phyloP scores from a whole-genome alignment of 2,888 invertebrate species.

The Lacanobia oleracea region DNA sequence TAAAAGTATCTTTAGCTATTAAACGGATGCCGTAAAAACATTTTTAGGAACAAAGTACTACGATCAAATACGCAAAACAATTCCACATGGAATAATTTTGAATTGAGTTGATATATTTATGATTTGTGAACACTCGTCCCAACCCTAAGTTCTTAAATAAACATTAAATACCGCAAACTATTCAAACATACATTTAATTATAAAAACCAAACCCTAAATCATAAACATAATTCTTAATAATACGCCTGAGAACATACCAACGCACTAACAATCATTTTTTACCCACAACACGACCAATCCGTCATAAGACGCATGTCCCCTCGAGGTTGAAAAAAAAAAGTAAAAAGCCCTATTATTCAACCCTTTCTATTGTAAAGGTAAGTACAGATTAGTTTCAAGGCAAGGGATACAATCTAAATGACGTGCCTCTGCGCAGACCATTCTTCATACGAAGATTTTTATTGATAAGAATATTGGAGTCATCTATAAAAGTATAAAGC shows the following conservation, averaged over 20 bases:
- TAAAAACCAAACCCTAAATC: slow-evolving; percentile 17
- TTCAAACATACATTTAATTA: slow-evolving; percentile 34
- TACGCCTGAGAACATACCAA: slow-evolving; percentile 62
- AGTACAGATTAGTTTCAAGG: slow-evolving; percentile 87
- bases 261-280: slow-evolving; percentile 72
- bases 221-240: slow-evolving; percentile 41
- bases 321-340: slow-evolving; percentile 73
- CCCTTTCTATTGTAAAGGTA: slow-evolving; percentile 76
- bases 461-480: slow-evolving; percentile 84
- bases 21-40: neutral
- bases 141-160: slow-evolving; percentile 3
- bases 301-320: slow-evolving; percentile 82
- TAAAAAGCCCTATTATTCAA: slow-evolving; percentile 84
- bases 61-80: neutral
- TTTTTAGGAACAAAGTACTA: neutral
- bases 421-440: slow-evolving; percentile 81
- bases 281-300: slow-evolving; percentile 79
- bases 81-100: neutral
- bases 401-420: slow-evolving; percentile 89
- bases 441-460: slow-evolving; percentile 87
- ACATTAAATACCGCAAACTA: slow-evolving; percentile 5
- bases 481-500: slow-evolving; percentile 80
- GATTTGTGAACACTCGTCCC: slow-evolving; percentile 2
- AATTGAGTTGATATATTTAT: slow-evolving; percentile 6
- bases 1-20: too few species aligned